These are phyloP conservation scores for Drosophila emarginata DNA, from an alignment of 2,888 invertebrate genomes.

Conservation along the genomic window DNA sequence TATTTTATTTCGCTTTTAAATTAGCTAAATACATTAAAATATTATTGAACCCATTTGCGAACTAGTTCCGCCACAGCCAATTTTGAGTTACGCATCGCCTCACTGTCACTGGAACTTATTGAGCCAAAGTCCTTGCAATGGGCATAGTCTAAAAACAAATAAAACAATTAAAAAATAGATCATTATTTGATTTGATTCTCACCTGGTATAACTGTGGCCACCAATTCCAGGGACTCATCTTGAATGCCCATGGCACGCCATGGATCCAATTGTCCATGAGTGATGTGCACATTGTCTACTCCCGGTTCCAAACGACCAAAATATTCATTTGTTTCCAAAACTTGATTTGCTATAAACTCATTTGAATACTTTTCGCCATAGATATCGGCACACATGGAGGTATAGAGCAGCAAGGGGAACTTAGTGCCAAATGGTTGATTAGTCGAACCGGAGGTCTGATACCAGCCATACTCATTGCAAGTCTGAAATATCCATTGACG, in stretches of 20 bases:
- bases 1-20: neutral
- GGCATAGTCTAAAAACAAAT: conserved; percentile 63
- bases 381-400: conserved; percentile 73
- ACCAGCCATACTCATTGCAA: conserved; percentile 93
- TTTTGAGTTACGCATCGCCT: conserved; percentile 78
- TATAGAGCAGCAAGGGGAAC: conserved; percentile 75
- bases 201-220: conserved; percentile 78
- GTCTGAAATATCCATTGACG: conserved; percentile 92
- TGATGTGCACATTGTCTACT: conserved; percentile 83
- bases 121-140: conserved; percentile 81
- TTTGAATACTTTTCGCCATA: conserved; percentile 71
- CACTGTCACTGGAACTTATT: conserved; percentile 66
- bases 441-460: conserved; percentile 87
- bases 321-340: conserved; percentile 81
- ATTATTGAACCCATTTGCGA: conserved; percentile 66
- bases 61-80: conserved; percentile 76
- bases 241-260: conserved; percentile 84
- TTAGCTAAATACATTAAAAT: neutral
- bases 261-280: conserved; percentile 84
- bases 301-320: conserved; percentile 83
- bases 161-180: too few species aligned
- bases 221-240: conserved; percentile 66
- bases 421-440: conserved; percentile 84
- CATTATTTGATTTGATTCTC: neutral
- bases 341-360: conserved; percentile 60